Percentiles rank a stretch among this genome's conserved stretches.
These are phyloP conservation scores for Sander vitreus DNA, from an alignment of 2,113 vertebrate genomes.

Conservation along the genomic window DNA sequence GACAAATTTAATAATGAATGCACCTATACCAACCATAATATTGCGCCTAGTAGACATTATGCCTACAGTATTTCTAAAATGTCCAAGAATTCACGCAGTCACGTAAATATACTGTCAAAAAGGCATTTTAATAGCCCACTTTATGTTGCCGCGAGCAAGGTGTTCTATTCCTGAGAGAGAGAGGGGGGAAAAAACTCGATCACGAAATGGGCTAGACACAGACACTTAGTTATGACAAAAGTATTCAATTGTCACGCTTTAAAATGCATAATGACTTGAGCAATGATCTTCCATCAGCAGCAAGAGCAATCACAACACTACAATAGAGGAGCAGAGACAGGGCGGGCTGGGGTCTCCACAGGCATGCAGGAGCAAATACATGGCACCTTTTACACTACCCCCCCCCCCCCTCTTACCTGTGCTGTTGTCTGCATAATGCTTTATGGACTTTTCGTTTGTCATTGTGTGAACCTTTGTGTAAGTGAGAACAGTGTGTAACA, in stretches of 20 bases:
- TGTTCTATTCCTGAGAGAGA: slow-evolving; percentile 25
- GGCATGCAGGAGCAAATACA: slow-evolving; percentile 42
- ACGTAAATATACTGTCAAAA: neutral
- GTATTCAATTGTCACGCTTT: slow-evolving; percentile 70
- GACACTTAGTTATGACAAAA: slow-evolving; percentile 58
- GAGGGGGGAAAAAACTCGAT: slow-evolving; percentile 35
- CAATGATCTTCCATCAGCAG: slow-evolving; percentile 64
- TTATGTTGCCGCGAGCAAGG: slow-evolving; percentile 38
- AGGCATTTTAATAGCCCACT: slow-evolving; percentile 5
- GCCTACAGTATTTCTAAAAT: neutral
- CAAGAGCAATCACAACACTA: slow-evolving; percentile 68
- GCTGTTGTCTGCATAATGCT: neutral
- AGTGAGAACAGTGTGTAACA: neutral
- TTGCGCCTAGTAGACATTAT: too few species aligned
- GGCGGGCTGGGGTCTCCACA: slow-evolving; percentile 53
- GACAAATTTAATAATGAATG: neutral
- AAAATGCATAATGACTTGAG: slow-evolving; percentile 54
- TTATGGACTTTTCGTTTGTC: neutral
- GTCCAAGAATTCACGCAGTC: neutral
- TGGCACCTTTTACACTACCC: slow-evolving; percentile 18
- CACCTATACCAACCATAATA: neutral
- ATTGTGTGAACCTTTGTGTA: slow-evolving; percentile 2
- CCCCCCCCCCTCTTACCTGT: slow-evolving; percentile 7
- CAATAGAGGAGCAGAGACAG: slow-evolving; percentile 59
- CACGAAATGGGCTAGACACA: slow-evolving; percentile 20